Conservation (phyloP, 2,113 vertebrate genomes). For the Odocoileus hemionus region DNA sequence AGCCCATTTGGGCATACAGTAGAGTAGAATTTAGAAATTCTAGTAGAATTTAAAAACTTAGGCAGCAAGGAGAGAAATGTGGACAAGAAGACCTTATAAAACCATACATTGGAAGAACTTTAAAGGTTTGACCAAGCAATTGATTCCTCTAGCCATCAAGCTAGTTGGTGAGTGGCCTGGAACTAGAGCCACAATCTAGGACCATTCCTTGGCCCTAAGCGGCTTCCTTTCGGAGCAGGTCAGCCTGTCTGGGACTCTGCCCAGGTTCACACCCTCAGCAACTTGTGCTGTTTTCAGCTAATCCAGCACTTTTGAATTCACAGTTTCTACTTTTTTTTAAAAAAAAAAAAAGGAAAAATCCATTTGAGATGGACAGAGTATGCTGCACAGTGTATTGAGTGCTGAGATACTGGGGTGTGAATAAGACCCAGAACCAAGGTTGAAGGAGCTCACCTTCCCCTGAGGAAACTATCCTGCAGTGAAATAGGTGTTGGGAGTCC, state of each 20-base stretch:
- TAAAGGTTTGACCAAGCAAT: background rate
- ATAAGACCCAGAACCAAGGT: fast-evolving
- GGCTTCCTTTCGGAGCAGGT: background rate
- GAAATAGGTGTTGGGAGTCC: background rate
- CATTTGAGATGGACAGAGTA: background rate
- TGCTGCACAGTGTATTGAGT: no score
- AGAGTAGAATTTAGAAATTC: background rate
- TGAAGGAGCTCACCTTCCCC: background rate
- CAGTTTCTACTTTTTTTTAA: background rate
- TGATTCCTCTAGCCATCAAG: background rate
- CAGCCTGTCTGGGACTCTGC: background rate
- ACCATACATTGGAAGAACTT: background rate
- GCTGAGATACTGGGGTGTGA: background rate
- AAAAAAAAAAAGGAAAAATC: background rate
- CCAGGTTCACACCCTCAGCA: background rate
- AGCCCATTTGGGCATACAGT: background rate
- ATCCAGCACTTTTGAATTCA: background rate
- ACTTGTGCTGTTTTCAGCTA: background rate
- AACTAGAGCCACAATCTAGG: background rate
- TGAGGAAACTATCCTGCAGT: fast-evolving
- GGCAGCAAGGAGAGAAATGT: background rate
- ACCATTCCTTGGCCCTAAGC: no score
- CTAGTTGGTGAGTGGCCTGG: background rate
- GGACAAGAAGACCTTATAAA: background rate
- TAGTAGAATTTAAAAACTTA: background rate